A percentile compares a stretch with the other conserved stretches of the same genome.
Conservation (phyloP, 1,140 invertebrate species). For the Drosophila sp. region DNA sequence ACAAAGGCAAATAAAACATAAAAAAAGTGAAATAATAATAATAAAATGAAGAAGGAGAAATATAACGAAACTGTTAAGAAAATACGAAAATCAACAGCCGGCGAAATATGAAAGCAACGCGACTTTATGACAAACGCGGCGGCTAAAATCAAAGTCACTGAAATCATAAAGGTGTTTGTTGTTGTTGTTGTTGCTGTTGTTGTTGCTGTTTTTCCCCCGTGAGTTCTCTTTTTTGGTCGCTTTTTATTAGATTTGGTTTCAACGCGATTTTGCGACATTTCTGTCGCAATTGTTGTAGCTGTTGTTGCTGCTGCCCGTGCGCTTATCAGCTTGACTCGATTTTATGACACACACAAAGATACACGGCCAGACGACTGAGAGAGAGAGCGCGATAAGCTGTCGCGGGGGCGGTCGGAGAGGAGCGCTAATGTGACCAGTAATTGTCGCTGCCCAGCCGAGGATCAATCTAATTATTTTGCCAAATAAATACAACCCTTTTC, state of each 20-base stretch:
- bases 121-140: constrained; percentile 76
- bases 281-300: background rate
- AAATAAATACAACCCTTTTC: constrained; percentile 73
- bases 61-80: constrained; percentile 40
- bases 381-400: constrained; percentile 19
- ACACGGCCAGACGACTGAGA: constrained; percentile 30
- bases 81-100: constrained; percentile 69
- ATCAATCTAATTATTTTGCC: constrained; percentile 83
- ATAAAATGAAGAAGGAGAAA: too few relatives aligned
- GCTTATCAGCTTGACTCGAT: constrained; percentile 62
- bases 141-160: constrained; percentile 77
- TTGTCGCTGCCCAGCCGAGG: constrained; percentile 42
- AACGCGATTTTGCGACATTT: constrained; percentile 76
- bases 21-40: constrained; percentile 41
- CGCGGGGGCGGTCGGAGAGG: constrained; percentile 36
- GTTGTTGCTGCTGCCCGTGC: constrained; percentile 24
- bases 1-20: constrained; percentile 78
- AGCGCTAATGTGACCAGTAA: constrained; percentile 61
- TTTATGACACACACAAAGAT: constrained; percentile 46
- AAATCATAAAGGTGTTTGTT: constrained; percentile 42
- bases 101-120: constrained; percentile 74
- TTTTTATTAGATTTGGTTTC: constrained; percentile 67
- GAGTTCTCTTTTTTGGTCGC: constrained; percentile 25
- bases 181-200: background rate
- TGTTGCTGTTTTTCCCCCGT: constrained; percentile 10